Percentiles rank a stretch among this genome's conserved stretches.
These are phyloP conservation scores for Crax fasciolata DNA, from an alignment of 2,797 vertebrate species.

Conservation along the genomic window DNA sequence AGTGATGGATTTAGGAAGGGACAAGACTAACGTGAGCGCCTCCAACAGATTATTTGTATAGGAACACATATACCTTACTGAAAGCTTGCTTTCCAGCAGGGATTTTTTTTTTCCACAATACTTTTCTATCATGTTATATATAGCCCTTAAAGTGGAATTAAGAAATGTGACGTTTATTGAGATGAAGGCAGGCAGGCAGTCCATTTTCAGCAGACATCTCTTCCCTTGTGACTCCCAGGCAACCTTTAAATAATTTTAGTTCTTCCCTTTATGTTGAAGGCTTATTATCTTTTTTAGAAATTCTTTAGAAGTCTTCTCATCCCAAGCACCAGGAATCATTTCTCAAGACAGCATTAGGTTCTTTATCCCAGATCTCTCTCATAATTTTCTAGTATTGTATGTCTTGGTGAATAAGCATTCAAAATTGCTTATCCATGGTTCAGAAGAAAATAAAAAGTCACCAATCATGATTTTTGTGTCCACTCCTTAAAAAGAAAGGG, in stretches of 20 bases:
- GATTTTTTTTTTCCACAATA: not conserved
- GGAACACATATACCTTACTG: not conserved
- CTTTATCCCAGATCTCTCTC: slow-evolving; percentile 28
- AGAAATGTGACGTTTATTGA: slow-evolving; percentile 56
- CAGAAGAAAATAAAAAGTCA: slow-evolving; percentile 4
- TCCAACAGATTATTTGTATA: not conserved
- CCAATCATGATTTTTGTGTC: not conserved
- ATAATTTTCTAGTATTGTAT: slow-evolving; percentile 49
- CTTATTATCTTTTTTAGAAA: slow-evolving; percentile 60
- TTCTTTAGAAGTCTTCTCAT: slow-evolving; percentile 59
- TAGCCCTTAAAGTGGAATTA: slow-evolving; percentile 51
- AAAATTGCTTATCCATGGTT: slow-evolving; percentile 9
- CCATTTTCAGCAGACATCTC: slow-evolving; percentile 34
- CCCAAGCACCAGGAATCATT: slow-evolving; percentile 15
- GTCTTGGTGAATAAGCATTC: slow-evolving; percentile 14
- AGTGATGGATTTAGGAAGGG: not conserved
- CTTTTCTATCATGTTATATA: not conserved
- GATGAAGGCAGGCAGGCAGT: slow-evolving; percentile 42
- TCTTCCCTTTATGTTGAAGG: slow-evolving; percentile 60
- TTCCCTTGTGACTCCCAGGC: slow-evolving; percentile 44
- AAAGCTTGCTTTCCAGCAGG: slow-evolving; percentile 5
- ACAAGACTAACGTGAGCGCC: not conserved
- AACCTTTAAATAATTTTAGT: slow-evolving; percentile 68
- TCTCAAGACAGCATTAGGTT: slow-evolving; percentile 47
- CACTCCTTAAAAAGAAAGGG: not conserved